Base-by-base conservation (phyloP, 1,140 invertebrate species). In the Meloidogyne floridensis region DNA sequence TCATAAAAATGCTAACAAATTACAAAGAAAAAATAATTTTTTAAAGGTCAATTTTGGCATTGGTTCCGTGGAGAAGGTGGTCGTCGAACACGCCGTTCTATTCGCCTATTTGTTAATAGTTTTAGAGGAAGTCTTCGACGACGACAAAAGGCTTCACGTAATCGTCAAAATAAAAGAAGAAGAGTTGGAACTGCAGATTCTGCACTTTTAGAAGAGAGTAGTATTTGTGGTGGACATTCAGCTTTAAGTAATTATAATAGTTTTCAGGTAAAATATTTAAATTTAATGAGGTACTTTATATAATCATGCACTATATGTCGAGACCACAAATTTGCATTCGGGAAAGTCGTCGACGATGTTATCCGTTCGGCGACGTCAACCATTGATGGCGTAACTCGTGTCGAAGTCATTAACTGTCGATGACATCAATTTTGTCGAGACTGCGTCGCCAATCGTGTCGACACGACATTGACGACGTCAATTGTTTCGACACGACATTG, bases 21-120 rank as follows among this genome's bases (percentile, higher is more conserved):
- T 32, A 32, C 32, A 32, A 32, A 32, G 32, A 32, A 32, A 32
- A 32, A 32, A 32, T 32, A 32, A 32, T 32, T 32, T 32, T 32
- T 32, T 32, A 32, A 43, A 82, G 71, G 42, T 59, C 71, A 82
- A n/a, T 73, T 82, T 42, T 82, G 80, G 80, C 47, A 59, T 20
- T 82, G 51, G 65, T 82, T 71, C 51, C 81, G 77, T 18, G 81
- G 65, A 13, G 77, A 78, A 65, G 77, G 54, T 32, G 10, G 43
- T 70, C 18, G 73, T 18, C 69, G 81, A 10, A 81, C 76, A 32
- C 80, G 56, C 4, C 51, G 71, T 56, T 79, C 77, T 32, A 73
- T 73, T 32, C 80, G 42, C 8, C 32, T 42, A 6, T n/a, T 81
- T 43, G 56, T 82, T 73, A 73, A 6, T 51, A 75, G 8, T 69